Base-by-base conservation (phyloP, 2,888 invertebrate species). In the Oligia fasciuncula region DNA sequence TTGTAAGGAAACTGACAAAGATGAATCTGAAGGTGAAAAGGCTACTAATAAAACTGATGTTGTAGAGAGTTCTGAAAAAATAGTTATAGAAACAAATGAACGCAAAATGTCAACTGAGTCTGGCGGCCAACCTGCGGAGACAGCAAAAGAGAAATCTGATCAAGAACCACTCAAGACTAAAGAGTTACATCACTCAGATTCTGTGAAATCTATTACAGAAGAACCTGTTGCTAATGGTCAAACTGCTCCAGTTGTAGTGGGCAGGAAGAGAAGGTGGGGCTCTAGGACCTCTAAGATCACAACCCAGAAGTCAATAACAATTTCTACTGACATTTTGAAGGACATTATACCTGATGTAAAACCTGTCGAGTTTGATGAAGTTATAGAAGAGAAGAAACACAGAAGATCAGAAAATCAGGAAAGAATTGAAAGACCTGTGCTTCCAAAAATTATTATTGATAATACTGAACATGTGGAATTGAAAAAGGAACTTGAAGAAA, bases 311-410 rank as follows among this genome's bases (percentile, higher is more conserved):
- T 97, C 98, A 46, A 96, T 98, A 83, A 97, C 98, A 57, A 98
- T 98, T 90, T 98, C 98, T 23, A 98, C 98, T 40, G 98, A 98
- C 94, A 97, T 98, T 62, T 95, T 98, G 5, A 98, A 98, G 94
- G 97, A 97, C 85, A 97, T 97, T 62, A 97, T 97, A 90, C 97
- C 97, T 46, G 97, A 97, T 94, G 97, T 97, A 3, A 97, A 97
- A 85, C 97, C 97, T 77, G 97, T 96, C n/a, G 97, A 97, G 86
- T 97, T 97, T 91, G 97, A 97, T 89, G 97, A 97, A 91, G 96
- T 96, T 0, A 96, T 96, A 87, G 96, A 97, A 91, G 96, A 96
- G 80, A 97, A 94, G 77, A 95, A 94, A 84, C 76, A 85, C 8
- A 91, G 93, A 79, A 91, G 94, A 79, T 94, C 95, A 79, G 92